Evolutionary conservation across 2,113 vertebrate genomes (phyloP).

Genomic region (Stegostoma tigrinum): DNA sequence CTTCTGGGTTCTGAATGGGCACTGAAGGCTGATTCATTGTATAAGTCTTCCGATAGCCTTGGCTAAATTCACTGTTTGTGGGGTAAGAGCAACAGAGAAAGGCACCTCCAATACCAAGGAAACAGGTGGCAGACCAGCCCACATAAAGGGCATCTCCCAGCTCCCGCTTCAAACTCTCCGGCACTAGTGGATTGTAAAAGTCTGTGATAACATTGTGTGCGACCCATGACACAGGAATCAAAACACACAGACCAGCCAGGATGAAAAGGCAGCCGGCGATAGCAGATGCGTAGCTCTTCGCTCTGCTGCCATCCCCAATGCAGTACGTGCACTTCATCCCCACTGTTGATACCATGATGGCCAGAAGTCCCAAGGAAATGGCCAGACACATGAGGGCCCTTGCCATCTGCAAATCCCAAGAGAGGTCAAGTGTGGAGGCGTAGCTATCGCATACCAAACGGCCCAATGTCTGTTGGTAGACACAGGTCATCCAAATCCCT

Average conservation of each 20-base stretch:
- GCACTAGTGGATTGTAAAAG: conserved; percentile 22
- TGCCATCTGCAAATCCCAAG: not conserved
- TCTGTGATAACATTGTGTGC: not conserved
- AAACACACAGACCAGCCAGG: conserved; percentile 13
- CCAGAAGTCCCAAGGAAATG: conserved; percentile 4
- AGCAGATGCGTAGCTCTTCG: not conserved
- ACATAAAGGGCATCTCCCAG: conserved; percentile 4
- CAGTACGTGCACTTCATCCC: conserved; percentile 30
- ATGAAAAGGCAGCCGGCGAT: not conserved
- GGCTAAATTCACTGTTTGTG: too few species aligned
- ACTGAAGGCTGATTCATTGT: not conserved
- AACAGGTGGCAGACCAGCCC: conserved; percentile 4
- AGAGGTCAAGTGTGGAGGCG: not conserved
- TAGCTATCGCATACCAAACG: conserved; percentile 13
- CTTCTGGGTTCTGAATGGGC: not conserved
- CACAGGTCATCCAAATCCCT: conserved; percentile 31
- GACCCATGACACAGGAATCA: conserved; percentile 12
- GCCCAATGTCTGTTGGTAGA: conserved; percentile 24
- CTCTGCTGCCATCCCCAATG: not conserved
- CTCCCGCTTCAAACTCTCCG: conserved; percentile 7
- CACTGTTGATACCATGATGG: conserved; percentile 1
- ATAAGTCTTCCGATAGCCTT: not conserved
- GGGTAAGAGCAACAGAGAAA: conserved; percentile 28
- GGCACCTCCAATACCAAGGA: not conserved
- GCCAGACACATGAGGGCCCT: not conserved